A percentile compares a stretch with the other conserved stretches of the same genome.
These are phyloP conservation scores for Percopsis transmontana DNA, from an alignment of 2,113 vertebrate genomes.

Conservation along the genomic window DNA sequence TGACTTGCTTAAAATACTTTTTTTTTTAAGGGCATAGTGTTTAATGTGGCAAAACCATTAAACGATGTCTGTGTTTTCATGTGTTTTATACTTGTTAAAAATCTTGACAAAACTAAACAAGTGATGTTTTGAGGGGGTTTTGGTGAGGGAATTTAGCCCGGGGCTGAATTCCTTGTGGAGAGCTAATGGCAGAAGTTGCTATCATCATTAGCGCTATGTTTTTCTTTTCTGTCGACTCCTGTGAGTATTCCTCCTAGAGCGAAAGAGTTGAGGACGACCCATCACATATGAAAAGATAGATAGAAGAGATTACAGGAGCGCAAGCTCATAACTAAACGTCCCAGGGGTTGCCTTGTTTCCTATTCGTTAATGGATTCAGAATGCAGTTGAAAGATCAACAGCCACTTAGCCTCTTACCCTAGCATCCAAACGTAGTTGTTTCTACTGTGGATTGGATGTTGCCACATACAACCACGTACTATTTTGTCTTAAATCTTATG, in stretches of 20 bases:
- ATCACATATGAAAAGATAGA: conserved; percentile 36
- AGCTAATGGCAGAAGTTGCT: conserved; percentile 25
- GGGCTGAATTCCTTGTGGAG: conserved; percentile 14
- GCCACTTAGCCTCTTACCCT: conserved; percentile 10
- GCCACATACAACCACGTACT: too few relatives aligned
- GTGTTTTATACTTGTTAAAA: too few relatives aligned
- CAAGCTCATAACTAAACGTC: conserved; percentile 44
- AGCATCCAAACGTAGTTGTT: background rate
- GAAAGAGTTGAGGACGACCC: conserved; percentile 29
- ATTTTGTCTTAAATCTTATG: too few relatives aligned
- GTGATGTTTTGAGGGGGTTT: background rate
- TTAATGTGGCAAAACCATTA: too few relatives aligned
- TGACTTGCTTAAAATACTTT: too few relatives aligned
- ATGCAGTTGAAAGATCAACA: conserved; percentile 8
- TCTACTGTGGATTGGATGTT: too few relatives aligned
- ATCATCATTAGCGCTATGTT: conserved; percentile 22
- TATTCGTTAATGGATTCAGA: conserved; percentile 29
- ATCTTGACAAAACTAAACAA: too few relatives aligned
- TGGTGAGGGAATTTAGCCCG: conserved; percentile 19
- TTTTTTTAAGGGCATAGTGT: too few relatives aligned
- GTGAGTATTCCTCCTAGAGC: conserved; percentile 34
- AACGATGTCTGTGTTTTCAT: too few relatives aligned
- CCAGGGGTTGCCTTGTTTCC: conserved; percentile 32
- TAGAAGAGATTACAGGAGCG: conserved; percentile 50
- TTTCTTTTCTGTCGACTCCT: background rate